These are phyloP conservation scores for Ophonus ardosiacus DNA, from an alignment of 2,888 invertebrate species.

Conservation along the genomic window DNA sequence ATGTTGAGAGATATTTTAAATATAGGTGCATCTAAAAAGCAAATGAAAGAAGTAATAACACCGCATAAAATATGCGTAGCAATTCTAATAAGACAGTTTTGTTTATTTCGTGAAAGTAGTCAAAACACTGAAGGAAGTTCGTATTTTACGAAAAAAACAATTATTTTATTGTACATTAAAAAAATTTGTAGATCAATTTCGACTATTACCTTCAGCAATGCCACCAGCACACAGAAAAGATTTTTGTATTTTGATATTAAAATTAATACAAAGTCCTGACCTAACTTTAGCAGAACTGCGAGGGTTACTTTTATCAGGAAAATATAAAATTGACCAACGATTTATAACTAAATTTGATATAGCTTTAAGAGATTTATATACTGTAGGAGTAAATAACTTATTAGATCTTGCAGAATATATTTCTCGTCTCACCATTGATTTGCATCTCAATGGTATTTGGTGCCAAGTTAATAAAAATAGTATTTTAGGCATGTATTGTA, in stretches of 20 bases:
- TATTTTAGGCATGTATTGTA: constrained; percentile 79
- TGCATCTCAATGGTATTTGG: constrained; percentile 59
- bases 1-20: constrained; percentile 71
- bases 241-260: constrained; percentile 88
- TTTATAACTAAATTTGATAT: constrained; percentile 81
- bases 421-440: constrained; percentile 55
- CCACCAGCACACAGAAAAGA: constrained; percentile 83
- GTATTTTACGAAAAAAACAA: not conserved
- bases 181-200: constrained; percentile 75
- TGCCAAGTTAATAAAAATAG: constrained; percentile 80
- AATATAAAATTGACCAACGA: constrained; percentile 79
- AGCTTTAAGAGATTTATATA: constrained; percentile 79
- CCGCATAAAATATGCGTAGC: constrained; percentile 89
- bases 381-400: constrained; percentile 76
- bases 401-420: constrained; percentile 63
- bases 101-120: constrained; percentile 80
- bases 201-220: constrained; percentile 75
- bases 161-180: constrained; percentile 33
- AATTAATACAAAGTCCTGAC: constrained; percentile 90
- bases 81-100: constrained; percentile 86
- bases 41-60: constrained; percentile 81
- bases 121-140: constrained; percentile 7
- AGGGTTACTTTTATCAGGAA: constrained; percentile 80
- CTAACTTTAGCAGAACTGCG: constrained; percentile 84
- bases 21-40: constrained; percentile 72